Evolutionary conservation across 2,888 invertebrate species (phyloP), one percentile per base, ranked within the genome.

Genomic region (Ophioninae sp.): DNA sequence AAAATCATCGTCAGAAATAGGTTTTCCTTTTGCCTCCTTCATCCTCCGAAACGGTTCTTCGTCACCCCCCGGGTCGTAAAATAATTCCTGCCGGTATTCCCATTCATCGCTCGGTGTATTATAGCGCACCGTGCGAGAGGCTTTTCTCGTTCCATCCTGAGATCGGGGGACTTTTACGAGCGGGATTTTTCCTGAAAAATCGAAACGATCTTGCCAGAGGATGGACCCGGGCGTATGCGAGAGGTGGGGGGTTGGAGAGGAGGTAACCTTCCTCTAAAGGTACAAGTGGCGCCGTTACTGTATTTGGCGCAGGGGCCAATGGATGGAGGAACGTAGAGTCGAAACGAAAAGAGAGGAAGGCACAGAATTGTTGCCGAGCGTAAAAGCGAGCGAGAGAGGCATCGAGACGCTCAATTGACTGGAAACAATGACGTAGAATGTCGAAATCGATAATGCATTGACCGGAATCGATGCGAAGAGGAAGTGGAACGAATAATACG

Each of bases 401-500:
- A 69, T 73, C 68, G 23, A 75, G 67, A 77, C 57, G 82, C 41
- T 81, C 84, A 82, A 85, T 85, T 85, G 84, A 85, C 75, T 83
- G 85, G 85, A 86, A 85, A 85, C 85, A 86, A 85, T 85, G 86
- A 85, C 85, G 86, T 85, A 78, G 82, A 77, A 84, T 81, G 73
- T 78, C 69, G 79, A 84, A 85, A 84, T 85, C 82, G 85, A 85
- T 85, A 84, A 84, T 84, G 84, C 85, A 85, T 81, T 85, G 85
- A 84, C 85, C 84, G 85, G 85, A 85, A 85, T 85, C 80, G 69
- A 85, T 85, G 84, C 73, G 65, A 73, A 84, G 79, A 79, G 77
- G 80, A 81, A 82, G 85, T 85, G 82, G 82, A 85, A 85, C 85
- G 85, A 84, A 84, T 85, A 84, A 85, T 85, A 85, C 85, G 85